Evolutionary conservation across 2,797 vertebrate genomes (phyloP), one percentile per base, ranked within the genome.

Genomic region (Rhinogobio ventralis): DNA sequence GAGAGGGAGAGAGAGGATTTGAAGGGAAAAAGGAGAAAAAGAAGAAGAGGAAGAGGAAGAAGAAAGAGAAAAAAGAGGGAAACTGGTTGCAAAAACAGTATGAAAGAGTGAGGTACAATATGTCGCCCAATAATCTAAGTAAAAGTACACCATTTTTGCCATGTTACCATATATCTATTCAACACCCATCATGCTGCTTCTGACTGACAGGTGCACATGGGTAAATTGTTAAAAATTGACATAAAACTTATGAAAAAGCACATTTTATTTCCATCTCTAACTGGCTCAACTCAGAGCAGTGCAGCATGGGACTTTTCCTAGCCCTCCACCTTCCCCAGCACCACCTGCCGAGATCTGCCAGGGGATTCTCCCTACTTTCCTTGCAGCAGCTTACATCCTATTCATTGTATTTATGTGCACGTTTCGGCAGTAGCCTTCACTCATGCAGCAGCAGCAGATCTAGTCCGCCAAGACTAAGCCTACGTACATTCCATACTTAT

Each of bases 21-120:
- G 57, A 76, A 55, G 73, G 73, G 55, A 33, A 71, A n/a, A 77
- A 82, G 87, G 49, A 62, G 72, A 85, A 87, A 69, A 68, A 82
- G 81, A 62, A 87, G 71, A 85, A 81, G 5, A 36, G 33, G 33
- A 53, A 53, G 9, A 20, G 4, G 67, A 25, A 49, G n/a, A 73
- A 80, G 51, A 80, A 67, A 66, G 66, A 79, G 80, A 75, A 78
- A 39, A 49, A 11, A 33, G 7, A 17, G 7, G 8, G 0, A 60
- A 75, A 75, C 19, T 2, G 11, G 23, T 33, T 74, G 28, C 46
- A 76, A 64, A 79, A 66, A 66, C 19, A 23, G 25, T 30, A 46
- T 68, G 42, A 2, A 51, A 66, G 20, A 9, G 19, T 49, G 25
- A 17, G 19, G 60, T 45, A 23, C 8, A 3, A 19, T 64, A 42